phyloP scores from a whole-genome alignment of 2,797 vertebrate genomes.

The Nothura maculosa region DNA sequence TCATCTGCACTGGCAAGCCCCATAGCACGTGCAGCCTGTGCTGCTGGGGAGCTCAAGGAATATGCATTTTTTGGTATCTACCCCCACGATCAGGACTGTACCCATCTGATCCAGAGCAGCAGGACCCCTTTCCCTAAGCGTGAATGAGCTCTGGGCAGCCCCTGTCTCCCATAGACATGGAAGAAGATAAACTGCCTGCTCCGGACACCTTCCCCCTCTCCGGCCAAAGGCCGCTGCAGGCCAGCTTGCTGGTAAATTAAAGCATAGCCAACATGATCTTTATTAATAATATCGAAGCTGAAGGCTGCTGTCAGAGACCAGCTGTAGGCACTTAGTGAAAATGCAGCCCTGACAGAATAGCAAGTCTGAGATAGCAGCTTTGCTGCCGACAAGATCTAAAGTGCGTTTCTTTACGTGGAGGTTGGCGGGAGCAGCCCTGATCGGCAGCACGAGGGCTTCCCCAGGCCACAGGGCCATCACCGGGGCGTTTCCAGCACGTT shows the following conservation, averaged over 20 bases:
- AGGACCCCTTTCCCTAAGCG: neutral
- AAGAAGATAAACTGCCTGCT: neutral
- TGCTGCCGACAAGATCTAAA: neutral
- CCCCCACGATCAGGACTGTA: neutral
- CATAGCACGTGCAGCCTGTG: neutral
- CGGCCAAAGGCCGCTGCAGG: neutral
- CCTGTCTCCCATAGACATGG: neutral
- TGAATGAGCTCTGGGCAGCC: neutral
- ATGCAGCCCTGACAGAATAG: neutral
- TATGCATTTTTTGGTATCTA: neutral
- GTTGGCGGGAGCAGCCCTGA: fast-evolving
- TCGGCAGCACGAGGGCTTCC: fast-evolving
- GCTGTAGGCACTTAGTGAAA: neutral
- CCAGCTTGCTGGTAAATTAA: neutral
- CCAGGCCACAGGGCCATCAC: fast-evolving
- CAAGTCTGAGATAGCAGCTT: neutral
- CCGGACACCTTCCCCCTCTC: neutral
- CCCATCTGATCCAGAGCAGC: neutral
- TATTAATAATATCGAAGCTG: slow-evolving; percentile 1
- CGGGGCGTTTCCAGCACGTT: neutral
- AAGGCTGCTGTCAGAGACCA: slow-evolving; percentile 13
- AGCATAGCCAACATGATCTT: neutral
- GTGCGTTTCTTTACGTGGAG: neutral
- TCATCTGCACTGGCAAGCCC: neutral
- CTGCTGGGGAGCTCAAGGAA: neutral